Conservation (phyloP, 2,113 vertebrate genomes). For the Promerops cafer region DNA sequence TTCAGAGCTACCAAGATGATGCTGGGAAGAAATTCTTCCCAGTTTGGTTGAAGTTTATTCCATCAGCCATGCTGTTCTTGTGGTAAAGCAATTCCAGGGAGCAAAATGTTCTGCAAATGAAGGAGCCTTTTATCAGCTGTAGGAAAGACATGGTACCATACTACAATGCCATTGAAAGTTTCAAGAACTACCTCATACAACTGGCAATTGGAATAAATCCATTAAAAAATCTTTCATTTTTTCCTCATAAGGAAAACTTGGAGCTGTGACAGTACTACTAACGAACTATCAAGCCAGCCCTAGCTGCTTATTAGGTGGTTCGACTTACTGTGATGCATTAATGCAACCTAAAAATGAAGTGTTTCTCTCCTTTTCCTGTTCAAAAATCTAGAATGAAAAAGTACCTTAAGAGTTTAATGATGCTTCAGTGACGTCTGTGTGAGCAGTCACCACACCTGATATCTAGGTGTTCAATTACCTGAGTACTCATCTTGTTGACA, state of each 20-base stretch:
- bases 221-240: neutral
- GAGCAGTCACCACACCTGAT: neutral
- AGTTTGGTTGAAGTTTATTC: neutral
- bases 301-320: neutral
- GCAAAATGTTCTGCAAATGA: neutral
- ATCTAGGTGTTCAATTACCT: neutral
- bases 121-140: neutral
- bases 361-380: neutral
- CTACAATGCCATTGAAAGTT: neutral
- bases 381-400: neutral
- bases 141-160: neutral
- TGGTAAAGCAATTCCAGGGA: neutral
- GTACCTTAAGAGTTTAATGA: neutral
- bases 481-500: neutral
- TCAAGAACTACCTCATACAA: neutral
- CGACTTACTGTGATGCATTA: neutral
- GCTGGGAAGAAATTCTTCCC: neutral
- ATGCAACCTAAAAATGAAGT: neutral
- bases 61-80: neutral
- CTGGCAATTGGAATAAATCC: neutral
- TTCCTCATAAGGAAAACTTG: neutral
- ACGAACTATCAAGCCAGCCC: neutral
- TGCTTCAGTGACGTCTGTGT: neutral
- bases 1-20: neutral
- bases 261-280: neutral